Conservation (phyloP, 2,797 vertebrate genomes). For the Gobio occitaniae region DNA sequence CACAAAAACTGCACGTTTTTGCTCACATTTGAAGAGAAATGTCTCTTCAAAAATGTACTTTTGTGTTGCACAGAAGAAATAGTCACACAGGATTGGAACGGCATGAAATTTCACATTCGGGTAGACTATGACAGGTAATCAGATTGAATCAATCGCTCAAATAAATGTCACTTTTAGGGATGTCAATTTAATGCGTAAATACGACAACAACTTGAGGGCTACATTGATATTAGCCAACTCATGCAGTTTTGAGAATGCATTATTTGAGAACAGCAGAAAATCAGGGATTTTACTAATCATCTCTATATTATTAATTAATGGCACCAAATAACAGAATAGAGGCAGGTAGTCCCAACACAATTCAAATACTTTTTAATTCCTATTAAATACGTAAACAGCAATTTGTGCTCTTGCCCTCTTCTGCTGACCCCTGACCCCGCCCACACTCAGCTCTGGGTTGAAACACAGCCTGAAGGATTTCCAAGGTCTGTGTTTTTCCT, state of each 20-base stretch:
- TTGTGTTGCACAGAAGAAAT: background rate
- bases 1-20: too few species aligned
- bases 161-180: background rate
- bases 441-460: conserved; percentile 43
- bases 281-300: conserved; percentile 42
- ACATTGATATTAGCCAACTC: background rate
- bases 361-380: conserved; percentile 27
- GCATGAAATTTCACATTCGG: background rate
- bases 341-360: conserved; percentile 28
- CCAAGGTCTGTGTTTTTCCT: conserved; percentile 41
- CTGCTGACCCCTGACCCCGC: conserved; percentile 26
- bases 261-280: conserved; percentile 15
- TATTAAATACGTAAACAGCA: conserved; percentile 47
- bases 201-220: background rate
- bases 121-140: background rate
- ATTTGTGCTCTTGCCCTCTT: conserved; percentile 38
- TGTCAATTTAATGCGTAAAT: background rate
- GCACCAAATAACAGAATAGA: conserved; percentile 24
- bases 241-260: background rate
- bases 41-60: background rate
- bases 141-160: background rate
- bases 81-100: background rate
- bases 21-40: background rate
- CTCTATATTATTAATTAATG: conserved; percentile 52
- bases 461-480: conserved; percentile 52